Base-by-base conservation (phyloP, 1,140 invertebrate species). In the Euborellia annulipes region DNA sequence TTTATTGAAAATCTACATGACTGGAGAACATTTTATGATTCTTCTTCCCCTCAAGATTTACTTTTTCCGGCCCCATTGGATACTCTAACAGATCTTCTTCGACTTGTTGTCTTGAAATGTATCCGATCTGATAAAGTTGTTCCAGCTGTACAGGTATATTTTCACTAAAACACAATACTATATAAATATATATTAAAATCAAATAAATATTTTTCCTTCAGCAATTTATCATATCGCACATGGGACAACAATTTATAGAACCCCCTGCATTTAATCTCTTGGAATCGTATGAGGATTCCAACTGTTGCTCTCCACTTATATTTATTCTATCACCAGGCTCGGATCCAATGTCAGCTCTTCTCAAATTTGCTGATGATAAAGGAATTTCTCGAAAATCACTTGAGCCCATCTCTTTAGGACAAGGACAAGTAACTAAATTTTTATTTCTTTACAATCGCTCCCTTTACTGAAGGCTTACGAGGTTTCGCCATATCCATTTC, bases 301-400 rank as follows among this genome's bases (percentile, higher is more conserved):
- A 73, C 51, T 79, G 78, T 55, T 76, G 71, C 49, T 79, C 82
- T 3, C 92, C 92, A 1, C 69, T 97, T 32, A 73, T 97, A 45
- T 93, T 95, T 62, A 76, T 97, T 39, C 68, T 95, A 22, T 92
- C 89, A 0, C 73, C 89, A 16, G 89, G 90, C 41, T 81, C 85
- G 1, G 91, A 96, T 70, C 91, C 91, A 34, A 91, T 91, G 79
- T 76, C 81, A 3, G 75, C 76, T 38, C 64, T 89, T 8, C 70
- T 85, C 30, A 79, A 79, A 59, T 87, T 88, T 64, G 85, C 88
- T 22, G 76, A 80, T 54, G 83, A 92, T 56, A 75, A 74, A 62
- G 83, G 82, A 36, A 79, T 88, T 45, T 62, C 66, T 2, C 70
- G 72, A 37, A 67, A 70, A 45, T 78, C 76, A 60, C 72, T 91